A percentile compares a stretch with the other conserved stretches of the same genome.
Evolutionary conservation across 2,113 vertebrate genomes (phyloP).

Genomic region (Chionodraco myersi): DNA sequence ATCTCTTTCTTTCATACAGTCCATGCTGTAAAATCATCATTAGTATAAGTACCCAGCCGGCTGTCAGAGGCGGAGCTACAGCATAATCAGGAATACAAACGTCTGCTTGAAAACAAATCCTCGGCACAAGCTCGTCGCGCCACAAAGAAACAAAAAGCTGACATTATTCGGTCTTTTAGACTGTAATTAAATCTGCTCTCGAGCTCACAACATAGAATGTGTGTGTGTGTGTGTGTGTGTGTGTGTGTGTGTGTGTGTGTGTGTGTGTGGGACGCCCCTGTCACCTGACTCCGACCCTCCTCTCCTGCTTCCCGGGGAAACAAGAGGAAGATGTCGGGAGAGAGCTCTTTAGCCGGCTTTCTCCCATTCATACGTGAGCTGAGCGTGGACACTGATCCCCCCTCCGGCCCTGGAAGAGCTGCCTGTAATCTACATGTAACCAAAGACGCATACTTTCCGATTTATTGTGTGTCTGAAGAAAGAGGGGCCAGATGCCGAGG

Average conservation of each 20-base stretch:
- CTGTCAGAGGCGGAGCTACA: slow-evolving; percentile 31
- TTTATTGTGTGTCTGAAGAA: slow-evolving; percentile 82
- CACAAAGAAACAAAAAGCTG: slow-evolving; percentile 32
- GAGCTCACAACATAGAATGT: slow-evolving; percentile 31
- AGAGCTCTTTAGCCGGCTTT: slow-evolving; percentile 68
- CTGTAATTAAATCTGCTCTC: slow-evolving; percentile 56
- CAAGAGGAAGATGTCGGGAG: slow-evolving; percentile 75
- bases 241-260: no score
- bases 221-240: slow-evolving; percentile 31
- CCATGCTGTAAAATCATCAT: slow-evolving; percentile 36
- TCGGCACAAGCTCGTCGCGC: slow-evolving; percentile 26
- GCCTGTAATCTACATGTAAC: slow-evolving; percentile 84
- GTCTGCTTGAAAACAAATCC: slow-evolving; percentile 23
- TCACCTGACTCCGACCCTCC: slow-evolving; percentile 71
- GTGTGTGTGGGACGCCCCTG: slow-evolving; percentile 42
- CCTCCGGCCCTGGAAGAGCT: slow-evolving; percentile 69
- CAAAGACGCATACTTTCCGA: slow-evolving; percentile 72
- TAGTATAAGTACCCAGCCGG: slow-evolving; percentile 25
- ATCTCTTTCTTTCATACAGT: background rate
- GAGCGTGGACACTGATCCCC: slow-evolving; percentile 77
- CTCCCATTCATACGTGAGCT: slow-evolving; percentile 75
- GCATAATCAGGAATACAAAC: slow-evolving; percentile 7
- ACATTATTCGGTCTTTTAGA: slow-evolving; percentile 38
- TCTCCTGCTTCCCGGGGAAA: slow-evolving; percentile 78
- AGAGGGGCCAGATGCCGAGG: slow-evolving; percentile 71